phyloP scores from a whole-genome alignment of 2,888 invertebrate genomes.

The Cordylochernes scorpioides region DNA sequence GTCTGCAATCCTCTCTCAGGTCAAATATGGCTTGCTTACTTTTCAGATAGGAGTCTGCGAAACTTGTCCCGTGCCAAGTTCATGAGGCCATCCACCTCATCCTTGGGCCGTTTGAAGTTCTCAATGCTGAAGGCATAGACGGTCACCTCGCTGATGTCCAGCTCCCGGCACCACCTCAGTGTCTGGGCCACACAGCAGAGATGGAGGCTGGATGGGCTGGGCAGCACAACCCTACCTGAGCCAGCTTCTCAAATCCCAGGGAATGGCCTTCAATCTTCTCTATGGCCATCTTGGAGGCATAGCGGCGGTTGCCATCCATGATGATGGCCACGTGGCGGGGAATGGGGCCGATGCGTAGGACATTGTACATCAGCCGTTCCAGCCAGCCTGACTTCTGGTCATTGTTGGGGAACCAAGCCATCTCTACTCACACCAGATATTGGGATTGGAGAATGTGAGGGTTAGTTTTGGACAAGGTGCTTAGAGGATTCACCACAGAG shows the following conservation, averaged over 20 bases:
- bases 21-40: constrained; percentile 31
- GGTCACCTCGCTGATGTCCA: constrained; percentile 78
- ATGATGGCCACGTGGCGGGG: constrained; percentile 86
- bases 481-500: too few species aligned
- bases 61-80: constrained; percentile 66
- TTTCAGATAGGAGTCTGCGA: constrained; percentile 45
- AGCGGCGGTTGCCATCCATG: constrained; percentile 93
- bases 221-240: constrained; percentile 27
- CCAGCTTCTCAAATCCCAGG: constrained; percentile 50
- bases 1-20: too few species aligned
- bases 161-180: constrained; percentile 61
- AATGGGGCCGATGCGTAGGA: constrained; percentile 50
- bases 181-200: constrained; percentile 24
- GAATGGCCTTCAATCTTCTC: constrained; percentile 52
- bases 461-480: too few species aligned
- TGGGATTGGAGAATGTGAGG: too few species aligned
- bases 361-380: constrained; percentile 40
- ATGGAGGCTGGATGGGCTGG: too few species aligned
- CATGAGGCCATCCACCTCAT: constrained; percentile 71
- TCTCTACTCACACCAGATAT: too few species aligned
- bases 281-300: constrained; percentile 49
- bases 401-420: too few species aligned
- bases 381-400: too few species aligned
- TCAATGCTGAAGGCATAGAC: constrained; percentile 98
- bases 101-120: constrained; percentile 70